Evolutionary conservation across 92 coral and sea anemone genomes (phyloP).

Genomic region (Phenganax marumi): DNA sequence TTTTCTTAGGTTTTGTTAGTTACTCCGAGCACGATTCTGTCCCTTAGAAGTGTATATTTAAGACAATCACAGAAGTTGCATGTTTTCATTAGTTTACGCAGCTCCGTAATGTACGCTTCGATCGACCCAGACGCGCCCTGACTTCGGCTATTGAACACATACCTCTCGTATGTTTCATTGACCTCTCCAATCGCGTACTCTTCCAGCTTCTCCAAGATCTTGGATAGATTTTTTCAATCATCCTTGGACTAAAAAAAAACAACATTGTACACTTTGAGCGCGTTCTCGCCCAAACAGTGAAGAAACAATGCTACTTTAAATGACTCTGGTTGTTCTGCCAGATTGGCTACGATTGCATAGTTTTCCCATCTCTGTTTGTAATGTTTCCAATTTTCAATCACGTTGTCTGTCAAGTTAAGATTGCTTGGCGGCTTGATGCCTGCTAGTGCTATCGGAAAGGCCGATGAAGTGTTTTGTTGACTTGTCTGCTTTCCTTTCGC

Average conservation of each 20-base stretch:
- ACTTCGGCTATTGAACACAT: conserved; percentile 42
- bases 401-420: conserved; percentile 8
- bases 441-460: conserved; percentile 2
- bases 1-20: neutral
- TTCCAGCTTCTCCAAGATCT: conserved; percentile 49
- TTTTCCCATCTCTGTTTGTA: too few species aligned
- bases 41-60: conserved; percentile 42
- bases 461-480: neutral
- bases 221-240: conserved; percentile 17
- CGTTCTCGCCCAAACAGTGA: too few species aligned
- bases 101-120: too few species aligned
- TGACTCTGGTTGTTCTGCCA: too few species aligned
- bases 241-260: conserved; percentile 24
- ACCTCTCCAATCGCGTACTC: too few species aligned
- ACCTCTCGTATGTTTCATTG: too few species aligned
- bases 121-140: conserved; percentile 44
- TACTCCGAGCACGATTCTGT: conserved; percentile 54
- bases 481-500: neutral
- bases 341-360: too few species aligned
- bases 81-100: conserved; percentile 51
- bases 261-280: conserved; percentile 37
- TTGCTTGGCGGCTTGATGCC: too few species aligned
- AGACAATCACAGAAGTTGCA: conserved; percentile 56
- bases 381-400: conserved; percentile 35
- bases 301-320: conserved; percentile 54